Evolutionary conservation across 2,113 vertebrate species (phyloP).

Genomic region (Prunella himalayana): DNA sequence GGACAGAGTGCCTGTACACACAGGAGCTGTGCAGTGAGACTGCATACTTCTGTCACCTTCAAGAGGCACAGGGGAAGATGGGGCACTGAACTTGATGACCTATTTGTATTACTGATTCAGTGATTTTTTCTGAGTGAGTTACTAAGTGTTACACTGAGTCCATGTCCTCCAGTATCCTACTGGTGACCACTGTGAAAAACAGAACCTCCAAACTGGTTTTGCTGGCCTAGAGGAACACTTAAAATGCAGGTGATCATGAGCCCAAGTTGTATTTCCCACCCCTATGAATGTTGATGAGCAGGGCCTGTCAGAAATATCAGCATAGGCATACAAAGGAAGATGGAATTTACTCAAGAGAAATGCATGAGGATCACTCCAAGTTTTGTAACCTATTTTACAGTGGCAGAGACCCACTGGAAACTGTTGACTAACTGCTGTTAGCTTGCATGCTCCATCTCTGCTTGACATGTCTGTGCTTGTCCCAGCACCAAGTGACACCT

Average conservation of each 20-base stretch:
- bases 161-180: background rate
- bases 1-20: background rate
- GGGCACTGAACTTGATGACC: background rate
- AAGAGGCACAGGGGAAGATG: background rate
- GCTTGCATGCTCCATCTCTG: too few relatives aligned
- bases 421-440: background rate
- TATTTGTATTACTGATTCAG: background rate
- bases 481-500: background rate
- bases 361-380: background rate
- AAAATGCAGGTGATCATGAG: background rate
- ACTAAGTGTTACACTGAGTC: background rate
- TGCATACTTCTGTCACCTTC: background rate
- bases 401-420: background rate
- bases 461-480: background rate
- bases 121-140: background rate
- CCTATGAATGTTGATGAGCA: rapidly evolving
- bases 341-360: background rate
- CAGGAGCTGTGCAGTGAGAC: background rate
- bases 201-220: background rate
- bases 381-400: background rate
- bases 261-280: background rate
- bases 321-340: background rate
- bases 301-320: background rate
- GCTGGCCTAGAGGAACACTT: background rate
- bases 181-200: background rate